Evolutionary conservation across 2,888 invertebrate genomes (phyloP), one percentile per base, ranked within the genome.

Genomic region (Volucella zonaria): DNA sequence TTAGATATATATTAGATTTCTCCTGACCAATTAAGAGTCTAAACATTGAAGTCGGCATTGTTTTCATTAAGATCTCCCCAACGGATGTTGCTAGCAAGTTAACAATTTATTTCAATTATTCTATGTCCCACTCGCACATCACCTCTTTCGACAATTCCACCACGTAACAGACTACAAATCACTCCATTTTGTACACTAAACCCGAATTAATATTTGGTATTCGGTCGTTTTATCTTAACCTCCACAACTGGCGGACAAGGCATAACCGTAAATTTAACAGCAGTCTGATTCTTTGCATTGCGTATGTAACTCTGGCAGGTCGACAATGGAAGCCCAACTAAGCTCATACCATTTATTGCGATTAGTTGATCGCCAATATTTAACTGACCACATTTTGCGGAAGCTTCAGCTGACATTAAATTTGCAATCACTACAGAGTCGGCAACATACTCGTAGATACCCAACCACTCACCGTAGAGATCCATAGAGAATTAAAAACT

Each of bases 111-210:
- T 94, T 99, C 99, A 90, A 99, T 99, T 92, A 99, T 99, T 89
- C 99, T 95, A 93, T 99, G 99, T 0, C 99, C 99, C 31, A 99
- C 99, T 87, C 99, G 95, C 85, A 99, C 99, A 47, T 99, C 99
- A 87, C 99, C 99, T 87, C 99, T 94, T 93, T 99, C 99, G 67
- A 99, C 99, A 88, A 99, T 99, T 71, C 99, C 99, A 75, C 99
- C 99, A 88, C 99, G 95, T 86, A 99, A 94, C 87, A 99, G 93
- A 92, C 98, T 98, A 93, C 99, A 99, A 91, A 99, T 99, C 98
- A 99, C 99, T 90, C 99, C 99, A 92, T 99, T 99, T 93, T 99
- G 99, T 89, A 99, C 99, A 93, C 99, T 99, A 93, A 99, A 99
- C 64, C 99, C 99, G 78, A 99, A 95, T 93, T 99, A 99, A 93